Percentiles rank a stretch among this genome's conserved stretches.
Conservation (phyloP, 2,888 invertebrate genomes). For the Tipula helvola region DNA sequence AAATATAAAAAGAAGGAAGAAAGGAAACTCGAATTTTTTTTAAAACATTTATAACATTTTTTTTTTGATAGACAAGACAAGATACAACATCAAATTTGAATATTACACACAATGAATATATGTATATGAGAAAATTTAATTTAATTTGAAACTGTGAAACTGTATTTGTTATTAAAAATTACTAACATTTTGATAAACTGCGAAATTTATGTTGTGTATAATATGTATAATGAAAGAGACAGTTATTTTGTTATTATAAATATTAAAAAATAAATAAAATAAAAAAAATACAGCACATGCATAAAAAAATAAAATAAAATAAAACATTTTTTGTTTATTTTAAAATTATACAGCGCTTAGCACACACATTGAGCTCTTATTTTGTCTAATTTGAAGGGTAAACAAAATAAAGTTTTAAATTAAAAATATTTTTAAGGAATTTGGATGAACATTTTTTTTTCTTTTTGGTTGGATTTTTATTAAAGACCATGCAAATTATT, state of each 20-base stretch:
- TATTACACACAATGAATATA: neutral
- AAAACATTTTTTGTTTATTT: neutral
- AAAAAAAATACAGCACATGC: conserved; percentile 4
- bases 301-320: neutral
- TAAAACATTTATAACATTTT: neutral
- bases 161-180: neutral
- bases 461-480: neutral
- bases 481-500: neutral
- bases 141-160: neutral
- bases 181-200: neutral
- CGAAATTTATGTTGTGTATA: neutral
- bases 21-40: neutral
- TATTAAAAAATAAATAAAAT: neutral
- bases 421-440: conserved; percentile 4
- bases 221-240: neutral
- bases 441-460: conserved; percentile 9
- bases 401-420: neutral
- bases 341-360: neutral
- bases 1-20: neutral
- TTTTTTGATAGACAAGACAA: conserved; percentile 6
- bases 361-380: neutral
- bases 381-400: neutral
- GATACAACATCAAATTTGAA: neutral
- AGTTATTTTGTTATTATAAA: neutral
- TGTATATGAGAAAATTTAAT: neutral